These are phyloP conservation scores for Poecilus cupreus DNA, from an alignment of 2,888 invertebrate species.

Conservation along the genomic window DNA sequence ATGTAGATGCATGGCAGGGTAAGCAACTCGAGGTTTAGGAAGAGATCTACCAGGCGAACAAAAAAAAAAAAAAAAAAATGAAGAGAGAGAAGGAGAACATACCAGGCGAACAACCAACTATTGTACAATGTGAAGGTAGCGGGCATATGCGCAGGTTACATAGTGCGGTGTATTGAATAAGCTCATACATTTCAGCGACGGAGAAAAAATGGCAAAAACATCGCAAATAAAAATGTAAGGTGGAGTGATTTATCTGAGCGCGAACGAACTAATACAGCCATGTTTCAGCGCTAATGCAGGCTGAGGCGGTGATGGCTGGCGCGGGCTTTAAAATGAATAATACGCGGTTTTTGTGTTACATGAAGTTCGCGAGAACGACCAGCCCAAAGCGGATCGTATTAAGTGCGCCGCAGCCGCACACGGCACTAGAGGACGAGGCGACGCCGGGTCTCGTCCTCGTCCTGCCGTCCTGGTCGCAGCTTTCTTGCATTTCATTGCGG, in stretches of 20 bases:
- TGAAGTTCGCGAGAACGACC: slow-evolving; percentile 41
- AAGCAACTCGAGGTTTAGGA: too few relatives aligned
- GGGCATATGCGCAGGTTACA: too few relatives aligned
- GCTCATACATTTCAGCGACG: not conserved
- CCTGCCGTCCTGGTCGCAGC: not conserved
- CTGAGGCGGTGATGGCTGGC: slow-evolving; percentile 32
- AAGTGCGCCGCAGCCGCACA: not conserved
- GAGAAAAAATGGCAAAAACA: slow-evolving; percentile 28
- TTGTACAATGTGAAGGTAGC: too few relatives aligned
- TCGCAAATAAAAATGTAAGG: slow-evolving; percentile 48
- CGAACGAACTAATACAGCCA: slow-evolving; percentile 48
- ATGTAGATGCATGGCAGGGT: too few relatives aligned
- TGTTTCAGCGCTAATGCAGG: slow-evolving; percentile 47
- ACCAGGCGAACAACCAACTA: too few relatives aligned
- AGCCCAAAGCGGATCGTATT: slow-evolving; percentile 13
- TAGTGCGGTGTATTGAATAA: not conserved
- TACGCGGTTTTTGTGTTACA: slow-evolving; percentile 42
- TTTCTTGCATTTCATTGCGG: slow-evolving; percentile 29
- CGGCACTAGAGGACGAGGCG: not conserved
- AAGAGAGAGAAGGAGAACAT: too few relatives aligned
- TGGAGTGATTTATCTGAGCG: slow-evolving; percentile 39
- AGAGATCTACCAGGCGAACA: too few relatives aligned
- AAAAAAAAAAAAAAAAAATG: too few relatives aligned
- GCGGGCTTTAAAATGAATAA: slow-evolving; percentile 51
- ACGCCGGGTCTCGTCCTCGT: not conserved